phyloP scores from a whole-genome alignment of 1,140 invertebrate genomes.

The Pteromalus puparum region DNA sequence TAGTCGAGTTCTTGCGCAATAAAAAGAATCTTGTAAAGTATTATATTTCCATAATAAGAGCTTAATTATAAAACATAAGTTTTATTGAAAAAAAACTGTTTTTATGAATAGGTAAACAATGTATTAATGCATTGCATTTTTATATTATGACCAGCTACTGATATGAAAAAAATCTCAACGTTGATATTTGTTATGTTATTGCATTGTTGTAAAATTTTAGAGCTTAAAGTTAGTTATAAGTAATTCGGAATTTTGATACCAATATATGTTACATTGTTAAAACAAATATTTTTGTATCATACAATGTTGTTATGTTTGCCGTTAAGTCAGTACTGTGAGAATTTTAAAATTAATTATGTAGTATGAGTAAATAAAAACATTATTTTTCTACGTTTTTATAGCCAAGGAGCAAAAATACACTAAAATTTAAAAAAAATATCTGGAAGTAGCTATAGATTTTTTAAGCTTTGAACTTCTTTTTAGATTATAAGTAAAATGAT shows the following conservation, averaged over 20 bases:
- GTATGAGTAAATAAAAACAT: conserved; percentile 21
- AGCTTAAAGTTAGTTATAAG: no score
- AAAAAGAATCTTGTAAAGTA: not conserved
- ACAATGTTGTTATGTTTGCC: not conserved
- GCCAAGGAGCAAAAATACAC: no score
- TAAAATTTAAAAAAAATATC: no score
- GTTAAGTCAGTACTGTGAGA: not conserved
- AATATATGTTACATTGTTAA: not conserved
- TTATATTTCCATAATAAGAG: not conserved
- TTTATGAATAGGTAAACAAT: not conserved
- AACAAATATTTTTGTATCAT: not conserved
- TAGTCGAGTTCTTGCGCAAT: not conserved
- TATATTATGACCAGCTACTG: no score
- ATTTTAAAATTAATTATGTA: not conserved
- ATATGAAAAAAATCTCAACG: not conserved
- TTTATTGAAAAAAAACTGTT: not conserved
- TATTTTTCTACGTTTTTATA: not conserved
- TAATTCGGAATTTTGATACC: not conserved
- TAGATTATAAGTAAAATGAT: no score
- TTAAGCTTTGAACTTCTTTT: no score
- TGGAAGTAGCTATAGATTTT: no score
- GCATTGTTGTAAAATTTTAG: not conserved
- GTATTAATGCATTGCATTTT: no score
- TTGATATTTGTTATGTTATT: not conserved
- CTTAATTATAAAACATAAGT: not conserved